These are phyloP conservation scores for Ligdia adustata DNA, from an alignment of 2,888 invertebrate species.

Conservation along the genomic window DNA sequence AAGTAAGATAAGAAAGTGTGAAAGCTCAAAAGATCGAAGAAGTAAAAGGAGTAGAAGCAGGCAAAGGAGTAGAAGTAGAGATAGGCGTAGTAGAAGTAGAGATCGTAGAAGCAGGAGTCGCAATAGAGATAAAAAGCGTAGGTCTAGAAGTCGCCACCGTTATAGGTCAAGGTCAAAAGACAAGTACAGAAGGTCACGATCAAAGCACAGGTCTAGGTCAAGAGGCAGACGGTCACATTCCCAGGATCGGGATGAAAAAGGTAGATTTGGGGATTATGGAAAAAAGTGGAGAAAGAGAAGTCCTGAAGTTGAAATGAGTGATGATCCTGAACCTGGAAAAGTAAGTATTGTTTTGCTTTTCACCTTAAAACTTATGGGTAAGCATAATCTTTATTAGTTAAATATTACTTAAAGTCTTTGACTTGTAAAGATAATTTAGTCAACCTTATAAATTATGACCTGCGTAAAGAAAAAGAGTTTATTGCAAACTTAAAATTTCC, in stretches of 20 bases:
- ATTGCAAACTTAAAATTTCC: too few relatives aligned
- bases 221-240: slow-evolving; percentile 48
- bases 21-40: slow-evolving; percentile 53
- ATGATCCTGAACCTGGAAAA: slow-evolving; percentile 91
- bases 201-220: slow-evolving; percentile 32
- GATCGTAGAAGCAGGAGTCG: slow-evolving; percentile 50
- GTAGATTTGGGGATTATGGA: slow-evolving; percentile 55
- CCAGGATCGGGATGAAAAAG: slow-evolving; percentile 34
- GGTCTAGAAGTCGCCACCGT: slow-evolving; percentile 48
- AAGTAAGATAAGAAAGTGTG: slow-evolving; percentile 46
- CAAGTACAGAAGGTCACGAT: slow-evolving; percentile 54
- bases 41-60: slow-evolving; percentile 49
- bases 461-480: too few relatives aligned
- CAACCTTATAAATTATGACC: too few relatives aligned
- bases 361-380: too few relatives aligned
- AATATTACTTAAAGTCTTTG: too few relatives aligned
- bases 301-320: slow-evolving; percentile 84
- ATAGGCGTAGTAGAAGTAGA: slow-evolving; percentile 51
- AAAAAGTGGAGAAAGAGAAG: slow-evolving; percentile 66
- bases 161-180: slow-evolving; percentile 42
- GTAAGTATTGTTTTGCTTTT: slow-evolving; percentile 52
- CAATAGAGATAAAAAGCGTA: slow-evolving; percentile 39
- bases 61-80: slow-evolving; percentile 50
- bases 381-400: too few relatives aligned
- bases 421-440: too few relatives aligned